phyloP scores from a whole-genome alignment of 2,113 vertebrate species.

The Lagopus muta region DNA sequence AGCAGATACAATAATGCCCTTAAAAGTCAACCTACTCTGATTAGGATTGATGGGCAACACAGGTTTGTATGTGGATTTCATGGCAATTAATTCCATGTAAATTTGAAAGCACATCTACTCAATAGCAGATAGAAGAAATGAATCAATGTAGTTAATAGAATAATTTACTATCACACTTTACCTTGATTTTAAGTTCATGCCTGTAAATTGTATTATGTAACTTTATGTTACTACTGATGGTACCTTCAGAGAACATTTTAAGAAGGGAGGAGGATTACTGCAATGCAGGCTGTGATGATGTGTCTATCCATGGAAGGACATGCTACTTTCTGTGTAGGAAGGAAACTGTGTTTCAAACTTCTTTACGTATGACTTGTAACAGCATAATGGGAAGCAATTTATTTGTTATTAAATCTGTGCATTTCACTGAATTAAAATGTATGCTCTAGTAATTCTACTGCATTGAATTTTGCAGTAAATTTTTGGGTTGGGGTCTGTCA shows the following conservation, averaged over 20 bases:
- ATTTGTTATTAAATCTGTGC: not conserved
- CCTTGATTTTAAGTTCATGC: fast-evolving
- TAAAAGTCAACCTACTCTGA: not conserved
- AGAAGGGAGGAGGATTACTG: not conserved
- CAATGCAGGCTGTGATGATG: not conserved
- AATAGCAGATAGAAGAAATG: not conserved
- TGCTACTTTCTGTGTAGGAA: not conserved
- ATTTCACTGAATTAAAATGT: fast-evolving
- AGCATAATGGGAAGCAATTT: not conserved
- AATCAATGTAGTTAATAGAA: not conserved
- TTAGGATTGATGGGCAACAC: not conserved
- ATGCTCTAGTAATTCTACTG: not conserved
- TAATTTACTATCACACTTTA: not conserved
- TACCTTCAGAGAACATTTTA: not conserved
- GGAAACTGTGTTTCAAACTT: not conserved
- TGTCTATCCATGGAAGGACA: not conserved
- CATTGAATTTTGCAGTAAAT: not conserved
- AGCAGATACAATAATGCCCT: not conserved
- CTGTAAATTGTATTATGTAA: not conserved
- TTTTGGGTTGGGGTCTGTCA: not conserved
- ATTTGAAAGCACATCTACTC: not conserved
- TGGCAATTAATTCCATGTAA: not conserved
- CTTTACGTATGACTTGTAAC: not conserved
- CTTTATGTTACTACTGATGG: not conserved
- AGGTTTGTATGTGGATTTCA: not conserved